Evolutionary conservation across 2,888 invertebrate species (phyloP), one percentile per base, ranked within the genome.

Genomic region (Cactoblastis cactorum): DNA sequence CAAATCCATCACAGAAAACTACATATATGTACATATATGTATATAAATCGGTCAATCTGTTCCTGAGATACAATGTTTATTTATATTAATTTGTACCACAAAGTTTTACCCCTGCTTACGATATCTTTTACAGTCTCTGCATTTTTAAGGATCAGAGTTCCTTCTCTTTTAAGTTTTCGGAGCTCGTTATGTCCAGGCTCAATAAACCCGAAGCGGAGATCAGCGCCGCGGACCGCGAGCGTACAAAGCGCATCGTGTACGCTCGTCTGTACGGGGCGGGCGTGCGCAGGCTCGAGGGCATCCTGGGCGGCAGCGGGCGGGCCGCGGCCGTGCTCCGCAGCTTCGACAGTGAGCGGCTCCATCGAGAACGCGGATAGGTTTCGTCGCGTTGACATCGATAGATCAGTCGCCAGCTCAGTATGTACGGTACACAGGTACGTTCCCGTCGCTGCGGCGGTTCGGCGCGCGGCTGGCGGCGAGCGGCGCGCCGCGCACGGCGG

Each of bases 261-360:
- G 88, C 90, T 12, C 75, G 80, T 39, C 67, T 90, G 73, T 91
- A 91, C 74, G 91, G 91, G 58, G 90, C 90, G 5, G 90, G 91
- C 53, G 57, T 74, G 6, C 62, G 77, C 48, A 82, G 72, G 62
- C 77, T 91, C 32, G 74, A 74, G 62, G 85, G 84, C 53, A 75
- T 88, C 24, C 80, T 91, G 22, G 64, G 62, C 50, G 62, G 82
- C 28, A 53, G 75, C 60, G 73, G 75, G 2, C 79, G 80, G 54
- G 79, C 88, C 11, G 69, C 73, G 24, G 54, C 69, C 18, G 67
- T 88, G 33, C 53, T 69, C 39, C 63, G 76, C 53, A 83, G 80
- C 58, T 90, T 90, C 55, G 70, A 85, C 54, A 72, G 90, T 90
- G 53, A 66, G 63, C n/a, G n/a, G n/a, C n/a, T n/a, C n/a, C n/a